These are phyloP conservation scores for Monopis laevigella DNA, from an alignment of 2,888 invertebrate genomes.

Conservation along the genomic window DNA sequence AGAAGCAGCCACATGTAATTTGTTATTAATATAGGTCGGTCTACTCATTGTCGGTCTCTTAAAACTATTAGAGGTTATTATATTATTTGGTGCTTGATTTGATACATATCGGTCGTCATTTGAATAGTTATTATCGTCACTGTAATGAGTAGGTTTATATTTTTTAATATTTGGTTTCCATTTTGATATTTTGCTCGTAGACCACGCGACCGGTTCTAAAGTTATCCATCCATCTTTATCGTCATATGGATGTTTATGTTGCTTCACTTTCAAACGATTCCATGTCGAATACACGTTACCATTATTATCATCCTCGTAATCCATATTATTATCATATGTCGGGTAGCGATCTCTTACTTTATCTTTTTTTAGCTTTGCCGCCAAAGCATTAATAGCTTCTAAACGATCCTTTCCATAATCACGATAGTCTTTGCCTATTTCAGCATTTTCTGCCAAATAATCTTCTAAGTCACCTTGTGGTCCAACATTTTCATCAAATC, in stretches of 20 bases:
- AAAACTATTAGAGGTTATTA: conserved; percentile 33
- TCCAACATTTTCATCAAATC: conserved; percentile 35
- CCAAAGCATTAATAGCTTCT: conserved; percentile 51
- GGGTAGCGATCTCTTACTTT: conserved; percentile 36
- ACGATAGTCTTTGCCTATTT: conserved; percentile 58
- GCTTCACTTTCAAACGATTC: conserved; percentile 63
- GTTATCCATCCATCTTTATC: conserved; percentile 82
- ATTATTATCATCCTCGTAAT: conserved; percentile 31
- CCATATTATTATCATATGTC: conserved; percentile 26
- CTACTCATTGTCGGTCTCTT: conserved; percentile 41
- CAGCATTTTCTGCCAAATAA: conserved; percentile 68
- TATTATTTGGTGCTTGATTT: conserved; percentile 33
- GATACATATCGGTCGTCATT: conserved; percentile 26
- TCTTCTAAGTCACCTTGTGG: conserved; percentile 70
- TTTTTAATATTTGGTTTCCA: conserved; percentile 75
- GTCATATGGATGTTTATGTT: conserved; percentile 70
- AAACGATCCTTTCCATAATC: conserved; percentile 48
- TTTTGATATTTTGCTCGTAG: conserved; percentile 81
- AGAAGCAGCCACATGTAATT: conserved; percentile 34
- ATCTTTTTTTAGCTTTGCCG: conserved; percentile 56
- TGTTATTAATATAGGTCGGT: conserved; percentile 50
- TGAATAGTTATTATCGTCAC: conserved; percentile 39
- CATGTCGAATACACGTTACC: conserved; percentile 52
- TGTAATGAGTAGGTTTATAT: conserved; percentile 56
- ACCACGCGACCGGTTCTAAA: conserved; percentile 81